Evolutionary conservation across 2,797 vertebrate genomes (phyloP), one percentile per base, ranked within the genome.

Genomic region (Falco berigora): DNA sequence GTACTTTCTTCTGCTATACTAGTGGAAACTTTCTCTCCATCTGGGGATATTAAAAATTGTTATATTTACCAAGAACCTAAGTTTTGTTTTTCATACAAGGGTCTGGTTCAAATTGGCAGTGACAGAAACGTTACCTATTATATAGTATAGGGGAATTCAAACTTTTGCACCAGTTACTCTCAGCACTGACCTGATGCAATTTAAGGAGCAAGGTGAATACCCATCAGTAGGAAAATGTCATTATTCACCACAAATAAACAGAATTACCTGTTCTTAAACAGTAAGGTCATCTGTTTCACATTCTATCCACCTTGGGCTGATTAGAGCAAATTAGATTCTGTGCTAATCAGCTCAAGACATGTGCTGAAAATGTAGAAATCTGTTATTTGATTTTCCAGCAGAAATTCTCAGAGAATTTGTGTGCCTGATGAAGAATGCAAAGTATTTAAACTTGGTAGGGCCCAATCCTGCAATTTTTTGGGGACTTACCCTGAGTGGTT

Each of bases 281-380:
- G 53, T 86, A 94, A 92, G 82, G 72, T 91, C 92, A 91, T 97
- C 91, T 96, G 93, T 92, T 97, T 96, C 95, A 96, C 85, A 94
- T 97, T 97, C 90, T 88, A 86, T 78, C 72, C 91, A 95, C 91
- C 93, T 86, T 94, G 90, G 64, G 53, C 86, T 96, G 96, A 93
- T 96, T 96, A 96, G n/a, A 93, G 81, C 40, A 97, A 96, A 97
- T 96, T 94, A 95, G 64, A 89, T 90, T 86, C 90, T 79, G 62
- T 62, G 81, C 73, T 97, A 96, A 97, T 97, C 85, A 96, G 79
- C 85, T 92, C 92, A 93, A 90, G 90, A 47, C 88, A 68, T 83
- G 80, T 55, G n/a, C 84, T 76, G 80, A 94, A 94, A 93, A 91
- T 76, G 58, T 80, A 92, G 75, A 93, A 97, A 92, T 75, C 61